Percentiles rank a stretch among this genome's conserved stretches.
Conservation (phyloP, 2,797 vertebrate genomes). For the Malurus leucopterus region DNA sequence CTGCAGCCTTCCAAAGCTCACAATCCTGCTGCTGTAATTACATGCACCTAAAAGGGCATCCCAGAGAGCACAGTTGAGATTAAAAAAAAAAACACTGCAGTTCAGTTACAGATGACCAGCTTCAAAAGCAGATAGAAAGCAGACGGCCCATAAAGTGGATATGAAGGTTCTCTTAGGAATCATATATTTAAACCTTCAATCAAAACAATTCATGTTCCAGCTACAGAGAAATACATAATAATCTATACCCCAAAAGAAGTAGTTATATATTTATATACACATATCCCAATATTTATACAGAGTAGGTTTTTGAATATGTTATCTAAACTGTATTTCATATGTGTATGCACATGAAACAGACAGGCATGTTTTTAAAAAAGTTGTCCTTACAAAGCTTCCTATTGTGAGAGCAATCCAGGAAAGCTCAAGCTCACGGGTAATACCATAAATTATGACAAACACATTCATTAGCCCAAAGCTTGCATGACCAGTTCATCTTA, state of each 20-base stretch:
- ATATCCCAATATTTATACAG: not conserved
- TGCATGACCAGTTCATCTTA: not conserved
- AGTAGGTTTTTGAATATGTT: not conserved
- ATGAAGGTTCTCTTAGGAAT: not conserved
- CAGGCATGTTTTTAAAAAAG: not conserved
- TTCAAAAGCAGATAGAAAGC: not conserved
- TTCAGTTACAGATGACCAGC: not conserved
- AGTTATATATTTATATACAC: not conserved
- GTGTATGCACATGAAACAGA: not conserved
- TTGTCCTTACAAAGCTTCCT: not conserved
- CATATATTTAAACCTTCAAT: not conserved
- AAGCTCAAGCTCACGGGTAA: not conserved
- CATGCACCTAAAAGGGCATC: not conserved
- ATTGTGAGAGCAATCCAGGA: not conserved
- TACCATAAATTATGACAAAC: not conserved
- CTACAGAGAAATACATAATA: not conserved
- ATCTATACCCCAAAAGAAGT: not conserved
- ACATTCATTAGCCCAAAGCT: not conserved
- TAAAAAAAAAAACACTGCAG: not conserved
- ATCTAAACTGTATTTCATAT: not conserved
- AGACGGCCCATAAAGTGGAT: not conserved
- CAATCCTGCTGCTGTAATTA: not conserved
- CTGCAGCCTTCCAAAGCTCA: not conserved
- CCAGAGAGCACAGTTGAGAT: not conserved
- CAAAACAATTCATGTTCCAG: not conserved